Conservation (phyloP, 2,113 vertebrate species). For the Pomatorhinus ruficollis region DNA sequence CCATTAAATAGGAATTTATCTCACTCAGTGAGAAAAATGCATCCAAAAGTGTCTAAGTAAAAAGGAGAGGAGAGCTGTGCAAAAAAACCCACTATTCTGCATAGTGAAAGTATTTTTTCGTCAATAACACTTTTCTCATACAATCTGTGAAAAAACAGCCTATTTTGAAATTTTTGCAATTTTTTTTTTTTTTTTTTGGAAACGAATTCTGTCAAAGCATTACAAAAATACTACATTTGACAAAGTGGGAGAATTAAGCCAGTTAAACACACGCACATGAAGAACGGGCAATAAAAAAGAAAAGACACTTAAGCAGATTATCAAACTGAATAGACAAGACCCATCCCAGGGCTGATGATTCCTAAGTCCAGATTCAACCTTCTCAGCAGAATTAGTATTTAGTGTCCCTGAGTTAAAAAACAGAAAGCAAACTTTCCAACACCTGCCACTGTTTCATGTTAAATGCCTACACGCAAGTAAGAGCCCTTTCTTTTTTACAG, state of each 20-base stretch:
- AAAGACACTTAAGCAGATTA: background rate
- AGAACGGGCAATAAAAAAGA: background rate
- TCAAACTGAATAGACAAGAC: background rate
- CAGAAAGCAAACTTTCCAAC: background rate
- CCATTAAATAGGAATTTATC: background rate
- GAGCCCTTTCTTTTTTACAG: background rate
- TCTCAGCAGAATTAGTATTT: background rate
- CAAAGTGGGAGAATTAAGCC: background rate
- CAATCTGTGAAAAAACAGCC: fast-evolving
- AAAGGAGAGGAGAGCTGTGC: background rate
- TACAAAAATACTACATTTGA: background rate
- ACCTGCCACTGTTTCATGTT: background rate
- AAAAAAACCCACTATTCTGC: background rate
- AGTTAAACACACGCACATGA: background rate
- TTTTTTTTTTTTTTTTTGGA: background rate
- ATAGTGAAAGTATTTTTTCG: background rate
- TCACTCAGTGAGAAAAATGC: background rate
- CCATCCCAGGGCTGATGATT: background rate
- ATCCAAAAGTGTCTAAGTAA: background rate
- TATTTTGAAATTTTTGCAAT: background rate
- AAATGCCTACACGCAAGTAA: background rate
- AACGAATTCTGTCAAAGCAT: fast-evolving
- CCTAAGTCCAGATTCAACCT: background rate
- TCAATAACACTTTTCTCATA: background rate
- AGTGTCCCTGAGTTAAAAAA: background rate